Conservation (phyloP, 2,888 invertebrate species). For the Orthosia gothica region DNA sequence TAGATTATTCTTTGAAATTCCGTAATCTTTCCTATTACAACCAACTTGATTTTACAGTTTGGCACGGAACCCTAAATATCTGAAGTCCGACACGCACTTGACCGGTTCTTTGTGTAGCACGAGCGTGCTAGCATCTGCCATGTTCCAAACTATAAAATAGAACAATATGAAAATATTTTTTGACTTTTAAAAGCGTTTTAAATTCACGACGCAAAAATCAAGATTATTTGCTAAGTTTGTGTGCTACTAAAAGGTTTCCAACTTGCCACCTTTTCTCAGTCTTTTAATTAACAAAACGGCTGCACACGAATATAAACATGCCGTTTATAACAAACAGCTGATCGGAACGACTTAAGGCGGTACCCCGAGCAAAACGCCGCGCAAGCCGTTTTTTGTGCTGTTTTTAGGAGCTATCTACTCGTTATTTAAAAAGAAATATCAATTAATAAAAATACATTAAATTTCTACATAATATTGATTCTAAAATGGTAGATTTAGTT, state of each 20-base stretch:
- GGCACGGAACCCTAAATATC: too few species aligned
- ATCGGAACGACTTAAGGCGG: slow-evolving; percentile 16
- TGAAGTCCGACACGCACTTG: too few species aligned
- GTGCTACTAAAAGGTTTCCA: slow-evolving; percentile 5
- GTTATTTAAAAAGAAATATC: too few species aligned
- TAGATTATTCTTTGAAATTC: too few species aligned
- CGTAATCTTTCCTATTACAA: too few species aligned
- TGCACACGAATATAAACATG: not conserved
- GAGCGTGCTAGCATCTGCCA: slow-evolving; percentile 32
- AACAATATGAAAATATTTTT: not conserved
- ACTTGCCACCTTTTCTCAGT: slow-evolving; percentile 18
- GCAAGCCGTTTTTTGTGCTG: too few species aligned
- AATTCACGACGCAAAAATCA: slow-evolving; percentile 8
- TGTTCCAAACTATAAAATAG: slow-evolving; percentile 12
- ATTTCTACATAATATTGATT: too few species aligned
- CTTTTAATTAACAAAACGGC: slow-evolving; percentile 17
- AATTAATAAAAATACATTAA: too few species aligned
- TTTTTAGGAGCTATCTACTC: too few species aligned
- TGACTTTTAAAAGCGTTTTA: not conserved
- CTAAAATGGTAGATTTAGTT: too few species aligned
- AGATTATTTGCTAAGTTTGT: not conserved
- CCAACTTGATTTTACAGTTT: too few species aligned
- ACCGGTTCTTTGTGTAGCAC: slow-evolving; percentile 6
- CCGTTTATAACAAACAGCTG: slow-evolving; percentile 40
- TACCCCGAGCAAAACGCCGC: too few species aligned